phyloP scores from a whole-genome alignment of 1,140 invertebrate genomes.

The Lethocerus indicus region DNA sequence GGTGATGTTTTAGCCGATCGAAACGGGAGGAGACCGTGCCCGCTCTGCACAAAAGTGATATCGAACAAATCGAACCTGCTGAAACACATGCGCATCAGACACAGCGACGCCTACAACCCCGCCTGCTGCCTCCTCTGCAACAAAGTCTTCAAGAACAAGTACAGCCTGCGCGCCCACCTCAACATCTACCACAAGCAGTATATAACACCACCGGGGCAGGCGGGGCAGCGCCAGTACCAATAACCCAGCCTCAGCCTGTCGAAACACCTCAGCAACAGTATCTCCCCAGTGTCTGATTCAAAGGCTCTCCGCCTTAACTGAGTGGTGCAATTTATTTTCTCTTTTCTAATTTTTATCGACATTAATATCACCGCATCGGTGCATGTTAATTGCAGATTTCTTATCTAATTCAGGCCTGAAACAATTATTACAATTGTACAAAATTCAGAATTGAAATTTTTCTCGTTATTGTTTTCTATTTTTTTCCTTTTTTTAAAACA shows the following conservation, averaged over 20 bases:
- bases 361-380: too few species aligned
- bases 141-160: constrained; percentile 52
- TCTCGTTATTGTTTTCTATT: too few species aligned
- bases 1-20: constrained; percentile 12
- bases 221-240: background rate
- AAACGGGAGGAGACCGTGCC: constrained; percentile 22
- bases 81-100: constrained; percentile 27
- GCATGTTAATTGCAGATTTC: too few species aligned
- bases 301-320: too few species aligned
- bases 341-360: too few species aligned
- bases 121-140: constrained; percentile 39
- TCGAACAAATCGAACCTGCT: constrained; percentile 27
- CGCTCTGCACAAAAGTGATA: constrained; percentile 27
- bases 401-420: too few species aligned
- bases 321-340: too few species aligned
- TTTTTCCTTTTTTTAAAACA: too few species aligned
- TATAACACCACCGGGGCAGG: constrained; percentile 1
- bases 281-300: background rate
- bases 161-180: constrained; percentile 39
- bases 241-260: background rate
- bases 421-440: too few species aligned
- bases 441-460: too few species aligned
- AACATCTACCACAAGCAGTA: constrained; percentile 24
- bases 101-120: constrained; percentile 23
- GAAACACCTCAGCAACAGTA: background rate